Evolutionary conservation across 2,797 vertebrate species (phyloP), one percentile per base, ranked within the genome.

Genomic region (Furcifer pardalis): DNA sequence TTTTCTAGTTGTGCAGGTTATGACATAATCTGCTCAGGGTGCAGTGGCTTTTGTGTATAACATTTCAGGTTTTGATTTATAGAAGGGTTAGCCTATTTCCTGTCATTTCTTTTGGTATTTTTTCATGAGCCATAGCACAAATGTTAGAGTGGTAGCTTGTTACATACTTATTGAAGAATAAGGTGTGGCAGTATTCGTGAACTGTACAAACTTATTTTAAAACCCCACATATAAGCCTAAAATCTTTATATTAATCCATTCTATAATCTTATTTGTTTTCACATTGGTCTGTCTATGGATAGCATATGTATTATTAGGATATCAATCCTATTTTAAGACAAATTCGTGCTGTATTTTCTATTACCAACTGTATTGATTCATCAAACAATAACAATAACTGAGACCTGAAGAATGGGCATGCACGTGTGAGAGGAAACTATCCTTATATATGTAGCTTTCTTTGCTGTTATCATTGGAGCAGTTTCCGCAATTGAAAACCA

Each of bases 341-440:
- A 62, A 42, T 85, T 83, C 32, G 32, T 88, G 17, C n/a, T 32
- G 17, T 32, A 35, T 84, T 87, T 89, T 59, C 88, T 92, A 79
- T 88, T 65, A 35, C 25, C 27, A 49, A 62, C 23, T 32, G 23
- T 35, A 19, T 37, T 75, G n/a, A 37, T n/a, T 35, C 5, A 74
- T 40, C 42, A 74, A 52, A 73, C 52, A 81, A 82, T 35, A 62
- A 44, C 52, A 72, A 68, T 5, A 44, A 8, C 52, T 32, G 56
- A 8, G 30, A 82, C 32, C 25, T 19, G 32, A 79, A 13, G 37
- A 49, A 12, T 2, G 4, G 46, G 12, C 17, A 0, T 76, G 10
- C 27, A 12, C 10, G 19, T 56, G 2, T 12, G 60, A 81, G 71
- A 21, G n/a, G 60, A 72, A 65, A n/a, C 2, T n/a, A 6, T 27